Base-by-base conservation (phyloP, 2,113 vertebrate species). In the Dromaius novaehollandiae region DNA sequence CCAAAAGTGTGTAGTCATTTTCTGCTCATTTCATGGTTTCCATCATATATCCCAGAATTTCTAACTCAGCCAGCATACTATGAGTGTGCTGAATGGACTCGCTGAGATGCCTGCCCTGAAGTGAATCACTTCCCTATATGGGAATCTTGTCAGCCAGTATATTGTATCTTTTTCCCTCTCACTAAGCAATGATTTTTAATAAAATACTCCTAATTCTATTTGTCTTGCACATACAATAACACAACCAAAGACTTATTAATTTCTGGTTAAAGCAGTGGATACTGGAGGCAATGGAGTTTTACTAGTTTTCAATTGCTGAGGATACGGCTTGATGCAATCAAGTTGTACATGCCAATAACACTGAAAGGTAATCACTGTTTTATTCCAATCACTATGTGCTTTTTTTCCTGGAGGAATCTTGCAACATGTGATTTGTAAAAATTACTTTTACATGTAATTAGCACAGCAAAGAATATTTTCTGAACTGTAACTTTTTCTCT, bases 311-410 rank as follows among this genome's bases (percentile, higher is more conserved):
- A 28, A 73, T 46, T 86, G 71, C 28, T 83, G 88, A 83, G 86
- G 24, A 32, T 71, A 4, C 90, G 69, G 38, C 73, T 88, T 74
- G 78, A 34, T 16, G 90, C 80, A 93, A 78, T 76, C 77, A 9
- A 70, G 3, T 10, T 46, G 25, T 21, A 36, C 21, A 38, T 30
- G 74, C 82, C 89, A 96, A 85, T 85, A 79, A 76, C 73, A 91
- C 82, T 61, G 84, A 95, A 92, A 95, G 91, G 89, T 90, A 91
- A 93, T 65, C 74, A 91, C 58, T 77, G 70, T 14, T 93, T 82
- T 82, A 79, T 65, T 92, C 80, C 66, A 93, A 44, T 24, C 8
- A 16, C 32, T 40, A 14, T 1, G 4, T 12, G 51, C 38, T 34
- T 44, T 76, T 78, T 89, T 73, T 82, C 53, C 53, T 87, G 69